Conservation (phyloP, 1,140 invertebrate genomes). For the Danaus melanippus region DNA sequence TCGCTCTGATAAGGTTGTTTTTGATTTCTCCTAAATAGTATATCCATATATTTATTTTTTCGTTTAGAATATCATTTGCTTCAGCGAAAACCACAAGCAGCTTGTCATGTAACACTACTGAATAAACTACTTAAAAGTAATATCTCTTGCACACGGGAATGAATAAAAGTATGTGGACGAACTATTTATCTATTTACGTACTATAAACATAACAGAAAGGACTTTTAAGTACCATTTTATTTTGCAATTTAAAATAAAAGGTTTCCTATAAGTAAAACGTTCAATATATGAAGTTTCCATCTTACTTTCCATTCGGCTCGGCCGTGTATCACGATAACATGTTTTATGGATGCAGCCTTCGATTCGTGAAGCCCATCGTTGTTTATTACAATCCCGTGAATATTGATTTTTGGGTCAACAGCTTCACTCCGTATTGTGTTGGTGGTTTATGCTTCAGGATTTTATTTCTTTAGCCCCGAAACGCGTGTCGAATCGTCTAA, state of each 20-base stretch:
- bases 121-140: too few relatives aligned
- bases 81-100: too few relatives aligned
- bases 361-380: constrained; percentile 58
- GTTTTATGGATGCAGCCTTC: constrained; percentile 63
- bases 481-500: neutral
- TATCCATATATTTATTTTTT: too few relatives aligned
- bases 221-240: too few relatives aligned
- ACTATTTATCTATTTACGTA: too few relatives aligned
- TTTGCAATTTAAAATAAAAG: neutral
- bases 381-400: constrained; percentile 62
- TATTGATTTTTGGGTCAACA: constrained; percentile 69
- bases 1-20: too few relatives aligned
- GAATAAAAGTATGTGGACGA: too few relatives aligned
- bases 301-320: constrained; percentile 15
- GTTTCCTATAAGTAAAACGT: neutral
- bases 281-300: neutral
- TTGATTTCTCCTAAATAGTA: too few relatives aligned
- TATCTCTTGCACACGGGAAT: too few relatives aligned
- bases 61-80: too few relatives aligned
- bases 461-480: constrained; percentile 35
- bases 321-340: constrained; percentile 38
- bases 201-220: too few relatives aligned
- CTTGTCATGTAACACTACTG: too few relatives aligned
- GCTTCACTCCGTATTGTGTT: constrained; percentile 45
- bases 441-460: constrained; percentile 38